Evolutionary conservation across 1,140 invertebrate genomes (phyloP).

Genomic region (Scaptomyza graminum): DNA sequence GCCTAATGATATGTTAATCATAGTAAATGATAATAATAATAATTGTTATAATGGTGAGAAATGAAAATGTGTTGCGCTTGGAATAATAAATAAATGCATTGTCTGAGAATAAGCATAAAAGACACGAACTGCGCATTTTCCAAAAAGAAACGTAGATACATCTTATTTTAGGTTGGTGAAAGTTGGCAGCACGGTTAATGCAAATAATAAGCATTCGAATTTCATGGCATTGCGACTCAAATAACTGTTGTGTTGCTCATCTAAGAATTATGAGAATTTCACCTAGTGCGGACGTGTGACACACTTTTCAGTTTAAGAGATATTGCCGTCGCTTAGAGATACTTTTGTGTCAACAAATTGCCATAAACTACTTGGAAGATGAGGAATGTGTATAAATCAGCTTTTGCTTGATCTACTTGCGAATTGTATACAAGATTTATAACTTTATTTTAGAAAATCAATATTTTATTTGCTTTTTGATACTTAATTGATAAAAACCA

Average conservation of each 20-base stretch:
- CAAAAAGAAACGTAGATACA: not conserved
- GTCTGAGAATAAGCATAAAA: constrained; percentile 15
- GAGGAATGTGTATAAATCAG: no score
- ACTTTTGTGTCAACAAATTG: constrained; percentile 3
- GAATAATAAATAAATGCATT: constrained; percentile 15
- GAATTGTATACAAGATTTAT: no score
- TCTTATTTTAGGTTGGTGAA: constrained; percentile 26
- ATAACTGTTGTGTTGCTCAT: constrained; percentile 9
- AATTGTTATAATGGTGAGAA: constrained; percentile 1
- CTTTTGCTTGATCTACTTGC: not conserved
- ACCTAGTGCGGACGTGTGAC: constrained; percentile 37
- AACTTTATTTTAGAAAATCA: no score
- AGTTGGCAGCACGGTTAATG: constrained; percentile 36
- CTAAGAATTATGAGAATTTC: constrained; percentile 43
- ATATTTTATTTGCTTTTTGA: no score
- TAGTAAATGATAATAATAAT: constrained; percentile 3
- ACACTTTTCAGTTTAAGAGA: constrained; percentile 17
- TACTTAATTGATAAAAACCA: no score
- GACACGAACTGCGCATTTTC: not conserved
- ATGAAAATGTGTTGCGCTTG: not conserved
- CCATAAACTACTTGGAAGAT: not conserved
- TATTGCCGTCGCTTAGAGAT: not conserved
- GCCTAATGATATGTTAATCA: constrained; percentile 19
- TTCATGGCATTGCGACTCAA: not conserved
- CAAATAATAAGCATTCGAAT: constrained; percentile 23